phyloP scores from a whole-genome alignment of 2,797 vertebrate species.

The Helostoma temminkii region DNA sequence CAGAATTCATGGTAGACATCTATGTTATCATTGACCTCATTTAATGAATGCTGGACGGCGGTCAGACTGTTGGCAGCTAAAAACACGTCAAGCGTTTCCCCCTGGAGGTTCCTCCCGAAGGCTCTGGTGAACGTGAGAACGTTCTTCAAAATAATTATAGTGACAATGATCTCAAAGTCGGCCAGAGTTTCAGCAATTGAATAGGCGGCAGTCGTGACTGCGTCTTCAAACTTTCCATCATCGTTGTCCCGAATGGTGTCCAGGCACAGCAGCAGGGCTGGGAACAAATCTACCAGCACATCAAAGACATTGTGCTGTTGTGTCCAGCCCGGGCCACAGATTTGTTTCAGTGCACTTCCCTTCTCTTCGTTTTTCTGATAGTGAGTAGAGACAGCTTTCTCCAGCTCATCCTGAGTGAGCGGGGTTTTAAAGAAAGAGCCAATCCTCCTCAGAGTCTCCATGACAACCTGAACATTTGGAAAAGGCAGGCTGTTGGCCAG shows the following conservation, averaged over 20 bases:
- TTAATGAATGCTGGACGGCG: constrained; percentile 93
- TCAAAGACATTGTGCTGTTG: constrained; percentile 92
- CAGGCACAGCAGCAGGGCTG: constrained; percentile 90
- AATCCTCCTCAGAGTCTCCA: constrained; percentile 90
- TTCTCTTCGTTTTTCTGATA: constrained; percentile 89
- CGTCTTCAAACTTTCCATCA: constrained; percentile 73
- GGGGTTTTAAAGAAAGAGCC: constrained; percentile 86
- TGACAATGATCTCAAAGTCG: constrained; percentile 94
- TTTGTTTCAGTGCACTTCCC: constrained; percentile 82
- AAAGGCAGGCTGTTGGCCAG: constrained; percentile 92
- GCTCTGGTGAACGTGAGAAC: constrained; percentile 94
- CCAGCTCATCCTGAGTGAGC: constrained; percentile 84
- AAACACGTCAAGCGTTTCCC: constrained; percentile 92
- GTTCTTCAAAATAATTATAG: constrained; percentile 92
- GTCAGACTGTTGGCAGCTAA: constrained; percentile 95
- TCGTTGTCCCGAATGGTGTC: constrained; percentile 87
- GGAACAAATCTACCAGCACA: constrained; percentile 89
- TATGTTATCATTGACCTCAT: constrained; percentile 96
- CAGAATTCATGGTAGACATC: constrained; percentile 99
- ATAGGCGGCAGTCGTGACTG: constrained; percentile 81
- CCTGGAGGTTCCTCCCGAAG: constrained; percentile 95
- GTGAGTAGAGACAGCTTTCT: constrained; percentile 84
- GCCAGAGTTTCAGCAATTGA: constrained; percentile 88
- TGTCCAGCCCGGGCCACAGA: constrained; percentile 87
- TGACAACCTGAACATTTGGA: constrained; percentile 88